Percentiles rank a stretch among this genome's conserved stretches.
Evolutionary conservation across 2,888 invertebrate genomes (phyloP).

Genomic region (Fabriciana adippe): DNA sequence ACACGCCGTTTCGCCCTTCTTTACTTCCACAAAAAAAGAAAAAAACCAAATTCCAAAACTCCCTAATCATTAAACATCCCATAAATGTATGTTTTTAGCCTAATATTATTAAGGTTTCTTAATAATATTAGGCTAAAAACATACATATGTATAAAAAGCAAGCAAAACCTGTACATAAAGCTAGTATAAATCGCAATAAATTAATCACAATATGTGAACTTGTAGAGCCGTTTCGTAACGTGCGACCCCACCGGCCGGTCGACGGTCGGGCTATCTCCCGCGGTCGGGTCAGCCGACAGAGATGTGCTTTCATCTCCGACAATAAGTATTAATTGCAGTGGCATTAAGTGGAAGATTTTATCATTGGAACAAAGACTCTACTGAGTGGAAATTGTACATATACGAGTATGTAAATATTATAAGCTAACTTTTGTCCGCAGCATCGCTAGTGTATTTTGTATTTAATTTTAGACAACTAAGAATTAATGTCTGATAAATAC

Average conservation of each 20-base stretch:
- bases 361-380: slow-evolving; percentile 3
- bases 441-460: too few relatives aligned
- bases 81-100: too few relatives aligned
- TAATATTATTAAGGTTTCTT: too few relatives aligned
- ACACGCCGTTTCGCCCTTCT: too few relatives aligned
- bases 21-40: too few relatives aligned
- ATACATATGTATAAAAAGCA: background rate
- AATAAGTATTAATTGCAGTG: slow-evolving; percentile 38
- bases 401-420: background rate
- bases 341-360: slow-evolving; percentile 27
- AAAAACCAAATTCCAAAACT: too few relatives aligned
- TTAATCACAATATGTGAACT: slow-evolving; percentile 16
- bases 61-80: too few relatives aligned
- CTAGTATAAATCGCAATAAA: slow-evolving; percentile 2
- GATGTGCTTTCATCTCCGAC: slow-evolving; percentile 44
- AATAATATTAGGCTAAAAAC: background rate
- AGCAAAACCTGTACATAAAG: background rate
- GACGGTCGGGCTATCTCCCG: slow-evolving; percentile 40
- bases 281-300: slow-evolving; percentile 42
- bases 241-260: slow-evolving; percentile 43
- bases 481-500: too few relatives aligned
- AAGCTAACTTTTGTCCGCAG: too few relatives aligned
- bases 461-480: too few relatives aligned
- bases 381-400: background rate
- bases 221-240: slow-evolving; percentile 2